phyloP scores from a whole-genome alignment of 2,888 invertebrate genomes.

The Volucella inflata region DNA sequence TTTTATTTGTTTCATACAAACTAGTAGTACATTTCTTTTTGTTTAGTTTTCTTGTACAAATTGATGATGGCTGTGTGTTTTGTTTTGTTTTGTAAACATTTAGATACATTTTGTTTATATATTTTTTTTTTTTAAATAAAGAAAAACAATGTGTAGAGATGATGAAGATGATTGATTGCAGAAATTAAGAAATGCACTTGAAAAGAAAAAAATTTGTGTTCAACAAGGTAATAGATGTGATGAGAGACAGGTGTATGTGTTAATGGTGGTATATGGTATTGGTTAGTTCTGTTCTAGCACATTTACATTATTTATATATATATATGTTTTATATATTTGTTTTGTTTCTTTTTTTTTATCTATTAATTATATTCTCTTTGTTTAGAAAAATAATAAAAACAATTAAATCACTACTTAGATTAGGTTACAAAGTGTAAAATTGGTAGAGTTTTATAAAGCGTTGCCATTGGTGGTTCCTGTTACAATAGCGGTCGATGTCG shows the following conservation, averaged over 20 bases:
- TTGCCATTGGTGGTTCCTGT: constrained; percentile 83
- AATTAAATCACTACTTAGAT: constrained; percentile 72
- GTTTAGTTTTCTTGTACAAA: constrained; percentile 71
- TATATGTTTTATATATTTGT: constrained; percentile 45
- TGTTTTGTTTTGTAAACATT: constrained; percentile 74
- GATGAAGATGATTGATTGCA: background rate
- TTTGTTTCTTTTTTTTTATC: constrained; percentile 46
- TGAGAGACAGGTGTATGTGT: constrained; percentile 40
- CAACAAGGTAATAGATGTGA: constrained; percentile 25
- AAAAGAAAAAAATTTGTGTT: constrained; percentile 17
- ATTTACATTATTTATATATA: constrained; percentile 40
- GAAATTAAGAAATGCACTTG: constrained; percentile 41
- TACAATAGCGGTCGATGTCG: constrained; percentile 80
- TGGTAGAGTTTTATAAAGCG: constrained; percentile 80
- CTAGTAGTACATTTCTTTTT: constrained; percentile 67
- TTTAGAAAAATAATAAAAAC: constrained; percentile 57
- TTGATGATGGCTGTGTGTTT: constrained; percentile 64
- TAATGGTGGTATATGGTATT: constrained; percentile 59
- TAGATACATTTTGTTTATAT: constrained; percentile 65
- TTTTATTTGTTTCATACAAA: constrained; percentile 62
- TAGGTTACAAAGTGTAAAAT: constrained; percentile 74
- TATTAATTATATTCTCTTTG: constrained; percentile 44
- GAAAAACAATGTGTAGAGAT: constrained; percentile 3
- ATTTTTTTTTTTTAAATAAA: constrained; percentile 36
- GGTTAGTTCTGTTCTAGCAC: constrained; percentile 57